Conservation (phyloP, 2,797 vertebrate genomes). For the Eremophila alpestris region DNA sequence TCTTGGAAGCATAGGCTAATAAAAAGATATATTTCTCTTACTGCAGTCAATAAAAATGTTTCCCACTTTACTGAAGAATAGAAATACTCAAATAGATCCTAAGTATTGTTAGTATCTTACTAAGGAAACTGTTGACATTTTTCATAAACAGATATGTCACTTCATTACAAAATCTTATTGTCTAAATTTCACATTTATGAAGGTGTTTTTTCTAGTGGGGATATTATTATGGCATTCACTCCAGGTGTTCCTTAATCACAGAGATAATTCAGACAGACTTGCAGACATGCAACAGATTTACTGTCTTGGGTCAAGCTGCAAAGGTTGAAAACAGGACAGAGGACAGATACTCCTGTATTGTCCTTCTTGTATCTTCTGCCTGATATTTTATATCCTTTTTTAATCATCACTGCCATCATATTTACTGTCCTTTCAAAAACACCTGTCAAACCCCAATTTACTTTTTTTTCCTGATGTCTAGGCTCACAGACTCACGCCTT, state of each 20-base stretch:
- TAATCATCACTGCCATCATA: neutral
- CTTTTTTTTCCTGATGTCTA: neutral
- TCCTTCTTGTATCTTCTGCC: neutral
- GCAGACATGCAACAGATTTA: neutral
- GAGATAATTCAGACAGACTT: neutral
- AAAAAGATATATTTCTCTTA: neutral
- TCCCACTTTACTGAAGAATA: neutral
- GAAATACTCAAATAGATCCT: neutral
- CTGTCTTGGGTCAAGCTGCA: neutral
- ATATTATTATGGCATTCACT: neutral
- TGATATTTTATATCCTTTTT: neutral
- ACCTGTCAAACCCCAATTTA: rapidly evolving
- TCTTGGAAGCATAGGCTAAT: neutral
- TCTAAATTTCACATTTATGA: neutral
- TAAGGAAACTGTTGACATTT: neutral
- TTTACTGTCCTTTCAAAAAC: neutral
- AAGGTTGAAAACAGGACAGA: neutral
- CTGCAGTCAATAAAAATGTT: neutral
- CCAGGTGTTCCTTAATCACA: neutral
- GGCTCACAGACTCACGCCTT: neutral
- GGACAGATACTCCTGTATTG: neutral
- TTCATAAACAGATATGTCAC: neutral
- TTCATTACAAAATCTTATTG: neutral
- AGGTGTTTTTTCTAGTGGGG: neutral
- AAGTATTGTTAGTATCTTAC: neutral